A percentile compares a stretch with the other conserved stretches of the same genome.
phyloP scores from a whole-genome alignment of 2,888 invertebrate genomes.

The Luperina nickerlii region DNA sequence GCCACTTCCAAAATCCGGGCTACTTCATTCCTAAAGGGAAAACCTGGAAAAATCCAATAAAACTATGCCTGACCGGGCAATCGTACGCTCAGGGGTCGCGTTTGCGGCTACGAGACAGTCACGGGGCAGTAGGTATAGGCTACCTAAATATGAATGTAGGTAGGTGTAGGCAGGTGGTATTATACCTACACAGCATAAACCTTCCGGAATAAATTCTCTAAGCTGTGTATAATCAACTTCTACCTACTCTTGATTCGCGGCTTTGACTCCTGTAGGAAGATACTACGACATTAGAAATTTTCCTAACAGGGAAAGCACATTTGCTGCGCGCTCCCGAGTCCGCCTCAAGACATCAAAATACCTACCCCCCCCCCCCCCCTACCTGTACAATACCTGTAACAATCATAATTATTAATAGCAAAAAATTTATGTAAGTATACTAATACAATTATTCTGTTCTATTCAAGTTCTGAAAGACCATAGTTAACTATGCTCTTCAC shows the following conservation, averaged over 20 bases:
- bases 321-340: background rate
- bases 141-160: background rate
- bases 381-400: too few species aligned
- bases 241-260: background rate
- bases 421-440: too few species aligned
- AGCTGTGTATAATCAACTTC: background rate
- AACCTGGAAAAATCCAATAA: background rate
- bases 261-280: background rate
- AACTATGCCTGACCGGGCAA: background rate
- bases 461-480: background rate
- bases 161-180: background rate
- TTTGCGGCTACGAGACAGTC: background rate
- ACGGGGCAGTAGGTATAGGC: background rate
- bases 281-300: background rate
- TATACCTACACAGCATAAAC: background rate
- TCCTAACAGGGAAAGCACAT: background rate
- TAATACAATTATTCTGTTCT: background rate
- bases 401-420: background rate
- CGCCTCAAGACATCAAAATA: background rate
- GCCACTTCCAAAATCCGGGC: background rate
- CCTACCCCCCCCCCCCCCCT: background rate
- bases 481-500: background rate
- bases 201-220: background rate
- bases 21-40: background rate
- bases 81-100: too few species aligned